A percentile compares a stretch with the other conserved stretches of the same genome.
phyloP scores from a whole-genome alignment of 1,140 invertebrate species.

The Drosophila bocqueti region DNA sequence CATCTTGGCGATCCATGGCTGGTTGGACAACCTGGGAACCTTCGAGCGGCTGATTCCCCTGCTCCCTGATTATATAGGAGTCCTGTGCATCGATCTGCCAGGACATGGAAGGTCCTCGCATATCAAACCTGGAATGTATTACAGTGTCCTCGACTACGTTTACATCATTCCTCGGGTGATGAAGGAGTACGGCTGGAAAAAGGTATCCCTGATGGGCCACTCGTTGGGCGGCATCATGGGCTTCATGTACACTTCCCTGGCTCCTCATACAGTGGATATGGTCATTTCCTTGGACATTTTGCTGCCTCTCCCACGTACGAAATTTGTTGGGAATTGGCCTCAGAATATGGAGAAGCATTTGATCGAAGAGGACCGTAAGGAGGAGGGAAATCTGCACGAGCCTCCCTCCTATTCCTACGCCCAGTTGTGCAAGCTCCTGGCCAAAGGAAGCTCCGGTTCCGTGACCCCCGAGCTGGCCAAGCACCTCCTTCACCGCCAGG shows the following conservation, averaged over 20 bases:
- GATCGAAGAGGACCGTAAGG: constrained; percentile 50
- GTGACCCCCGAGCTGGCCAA: constrained; percentile 86
- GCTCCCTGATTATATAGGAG: constrained; percentile 86
- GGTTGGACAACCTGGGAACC: constrained; percentile 90
- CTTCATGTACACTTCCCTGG: constrained; percentile 86
- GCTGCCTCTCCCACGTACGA: constrained; percentile 63
- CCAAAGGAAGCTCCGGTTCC: constrained; percentile 85
- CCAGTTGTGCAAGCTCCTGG: constrained; percentile 86
- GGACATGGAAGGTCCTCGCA: constrained; percentile 90
- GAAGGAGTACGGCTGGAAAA: constrained; percentile 89
- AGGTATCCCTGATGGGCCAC: constrained; percentile 88
- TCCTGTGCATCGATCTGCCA: constrained; percentile 89
- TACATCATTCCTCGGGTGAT: constrained; percentile 87
- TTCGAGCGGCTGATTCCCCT: constrained; percentile 89
- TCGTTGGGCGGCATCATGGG: constrained; percentile 88
- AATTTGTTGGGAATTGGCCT: neutral
- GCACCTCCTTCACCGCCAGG: constrained; percentile 87
- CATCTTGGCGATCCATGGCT: constrained; percentile 90
- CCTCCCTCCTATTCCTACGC: constrained; percentile 87
- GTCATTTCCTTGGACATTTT: constrained; percentile 87
- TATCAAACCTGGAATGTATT: constrained; percentile 87
- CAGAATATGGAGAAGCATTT: constrained; percentile 44
- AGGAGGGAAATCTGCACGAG: constrained; percentile 65
- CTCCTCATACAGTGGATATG: constrained; percentile 87
- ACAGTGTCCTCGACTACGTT: constrained; percentile 86